Evolutionary conservation across 2,113 vertebrate genomes (phyloP).

Genomic region (Dipodomys spectabilis): DNA sequence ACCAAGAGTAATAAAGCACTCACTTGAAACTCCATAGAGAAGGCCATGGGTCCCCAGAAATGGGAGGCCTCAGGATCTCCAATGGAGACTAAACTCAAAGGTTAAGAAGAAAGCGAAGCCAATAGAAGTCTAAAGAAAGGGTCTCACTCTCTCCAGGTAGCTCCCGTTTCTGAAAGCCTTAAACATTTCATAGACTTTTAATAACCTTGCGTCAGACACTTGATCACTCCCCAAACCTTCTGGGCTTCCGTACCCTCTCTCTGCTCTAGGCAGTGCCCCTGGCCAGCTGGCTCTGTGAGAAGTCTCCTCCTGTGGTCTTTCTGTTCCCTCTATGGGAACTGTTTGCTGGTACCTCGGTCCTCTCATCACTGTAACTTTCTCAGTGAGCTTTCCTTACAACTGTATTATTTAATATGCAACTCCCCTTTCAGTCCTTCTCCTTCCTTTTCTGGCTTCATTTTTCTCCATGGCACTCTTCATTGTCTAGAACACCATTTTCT

Average conservation of each 20-base stretch:
- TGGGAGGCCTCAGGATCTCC: background rate
- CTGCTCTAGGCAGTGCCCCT: background rate
- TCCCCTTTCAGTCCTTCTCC: background rate
- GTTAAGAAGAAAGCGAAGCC: background rate
- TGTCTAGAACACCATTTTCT: background rate
- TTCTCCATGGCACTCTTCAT: background rate
- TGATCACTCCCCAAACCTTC: background rate
- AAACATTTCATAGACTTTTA: background rate
- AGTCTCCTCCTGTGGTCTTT: background rate
- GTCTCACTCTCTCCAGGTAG: background rate
- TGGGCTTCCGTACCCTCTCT: no score
- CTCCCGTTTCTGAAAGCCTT: background rate
- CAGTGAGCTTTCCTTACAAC: background rate
- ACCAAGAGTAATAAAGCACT: background rate
- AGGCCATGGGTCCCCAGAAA: background rate
- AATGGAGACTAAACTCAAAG: background rate
- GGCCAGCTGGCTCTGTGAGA: no score
- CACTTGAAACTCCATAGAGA: background rate
- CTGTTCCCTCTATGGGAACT: background rate
- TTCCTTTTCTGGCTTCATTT: background rate
- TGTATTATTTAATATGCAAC: background rate
- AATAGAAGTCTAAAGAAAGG: background rate
- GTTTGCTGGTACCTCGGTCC: background rate
- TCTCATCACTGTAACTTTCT: background rate
- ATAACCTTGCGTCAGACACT: background rate